These are phyloP conservation scores for Benthosema pterotum DNA, from an alignment of 2,797 vertebrate genomes.

Conservation along the genomic window DNA sequence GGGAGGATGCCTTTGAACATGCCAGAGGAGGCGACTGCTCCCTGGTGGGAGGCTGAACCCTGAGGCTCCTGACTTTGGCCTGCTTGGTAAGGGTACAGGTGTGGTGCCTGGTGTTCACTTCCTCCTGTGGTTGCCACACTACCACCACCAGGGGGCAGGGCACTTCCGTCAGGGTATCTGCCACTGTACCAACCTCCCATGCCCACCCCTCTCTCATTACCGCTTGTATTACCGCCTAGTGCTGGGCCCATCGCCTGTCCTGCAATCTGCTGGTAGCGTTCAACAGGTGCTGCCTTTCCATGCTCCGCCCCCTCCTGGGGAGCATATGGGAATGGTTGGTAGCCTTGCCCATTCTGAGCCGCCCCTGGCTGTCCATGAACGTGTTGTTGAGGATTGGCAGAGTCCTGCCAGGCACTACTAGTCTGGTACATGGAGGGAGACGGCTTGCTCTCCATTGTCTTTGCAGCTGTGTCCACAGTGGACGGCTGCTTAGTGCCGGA, in stretches of 20 bases:
- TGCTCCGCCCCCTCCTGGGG: slow-evolving; percentile 33
- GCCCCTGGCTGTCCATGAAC: slow-evolving; percentile 58
- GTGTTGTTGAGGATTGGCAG: slow-evolving; percentile 29
- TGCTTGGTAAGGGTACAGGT: slow-evolving; percentile 56
- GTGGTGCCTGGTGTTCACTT: slow-evolving; percentile 34
- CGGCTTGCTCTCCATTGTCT: slow-evolving; percentile 48
- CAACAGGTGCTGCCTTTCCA: slow-evolving; percentile 53
- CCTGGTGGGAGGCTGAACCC: slow-evolving; percentile 56
- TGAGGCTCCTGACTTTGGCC: slow-evolving; percentile 49
- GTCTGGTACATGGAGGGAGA: slow-evolving; percentile 70
- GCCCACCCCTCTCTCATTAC: slow-evolving; percentile 74
- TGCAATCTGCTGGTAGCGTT: slow-evolving; percentile 83
- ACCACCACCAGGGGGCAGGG: slow-evolving; percentile 61
- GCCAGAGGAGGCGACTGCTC: slow-evolving; percentile 18
- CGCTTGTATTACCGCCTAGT: slow-evolving; percentile 49
- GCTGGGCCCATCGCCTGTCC: slow-evolving; percentile 77
- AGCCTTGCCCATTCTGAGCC: slow-evolving; percentile 65
- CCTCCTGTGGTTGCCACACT: slow-evolving; percentile 26
- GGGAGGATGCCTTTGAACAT: slow-evolving; percentile 68
- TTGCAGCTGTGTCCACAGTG: slow-evolving; percentile 10
- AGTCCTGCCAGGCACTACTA: slow-evolving; percentile 39
- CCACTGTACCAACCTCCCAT: slow-evolving; percentile 68
- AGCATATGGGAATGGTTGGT: slow-evolving; percentile 41
- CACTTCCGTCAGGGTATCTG: slow-evolving; percentile 70
- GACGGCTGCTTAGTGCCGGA: slow-evolving; percentile 28